phyloP scores from a whole-genome alignment of 2,797 vertebrate species.

The Neosilurus hyrtlii region DNA sequence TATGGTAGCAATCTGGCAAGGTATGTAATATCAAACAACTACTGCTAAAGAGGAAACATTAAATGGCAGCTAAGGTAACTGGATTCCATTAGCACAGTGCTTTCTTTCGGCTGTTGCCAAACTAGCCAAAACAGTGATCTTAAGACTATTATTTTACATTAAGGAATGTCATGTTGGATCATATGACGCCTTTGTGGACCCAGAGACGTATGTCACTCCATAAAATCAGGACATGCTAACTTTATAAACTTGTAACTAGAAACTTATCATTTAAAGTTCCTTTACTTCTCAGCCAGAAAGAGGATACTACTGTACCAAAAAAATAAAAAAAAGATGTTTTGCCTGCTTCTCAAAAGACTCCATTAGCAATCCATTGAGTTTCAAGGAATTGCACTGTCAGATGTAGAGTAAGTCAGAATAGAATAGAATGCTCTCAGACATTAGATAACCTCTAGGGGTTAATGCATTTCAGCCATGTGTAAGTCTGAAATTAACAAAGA shows the following conservation, averaged over 20 bases:
- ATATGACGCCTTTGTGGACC: neutral
- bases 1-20: neutral
- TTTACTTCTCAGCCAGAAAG: constrained; percentile 70
- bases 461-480: neutral
- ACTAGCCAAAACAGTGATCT: neutral
- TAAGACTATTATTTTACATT: neutral
- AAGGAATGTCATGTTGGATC: neutral
- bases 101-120: neutral
- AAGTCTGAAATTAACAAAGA: neutral
- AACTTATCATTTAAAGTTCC: constrained; percentile 39
- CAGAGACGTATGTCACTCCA: neutral
- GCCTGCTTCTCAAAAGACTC: constrained; percentile 66
- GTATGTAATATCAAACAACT: neutral
- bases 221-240: neutral
- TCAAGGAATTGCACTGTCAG: neutral
- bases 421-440: neutral
- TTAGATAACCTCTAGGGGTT: neutral
- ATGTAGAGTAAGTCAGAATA: neutral
- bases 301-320: constrained; percentile 48
- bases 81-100: neutral
- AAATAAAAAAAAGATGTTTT: constrained; percentile 59
- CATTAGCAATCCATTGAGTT: neutral
- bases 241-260: neutral
- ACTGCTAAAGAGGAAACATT: neutral
- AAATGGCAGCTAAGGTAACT: neutral